Base-by-base conservation (phyloP, 2,113 vertebrate genomes). In the Tenrec ecaudatus region DNA sequence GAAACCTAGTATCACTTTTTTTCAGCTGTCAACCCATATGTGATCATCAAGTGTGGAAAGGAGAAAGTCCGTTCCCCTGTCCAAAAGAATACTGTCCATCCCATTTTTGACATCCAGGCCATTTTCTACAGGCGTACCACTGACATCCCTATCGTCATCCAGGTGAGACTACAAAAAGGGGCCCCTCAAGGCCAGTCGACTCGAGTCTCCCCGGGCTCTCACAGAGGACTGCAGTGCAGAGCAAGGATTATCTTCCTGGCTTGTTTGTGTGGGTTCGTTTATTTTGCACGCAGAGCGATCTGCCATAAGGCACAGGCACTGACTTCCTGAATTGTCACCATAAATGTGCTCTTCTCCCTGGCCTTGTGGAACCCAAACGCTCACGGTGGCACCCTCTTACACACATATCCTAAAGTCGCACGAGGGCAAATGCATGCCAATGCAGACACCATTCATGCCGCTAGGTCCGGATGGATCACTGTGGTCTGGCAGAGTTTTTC, bases 101-200 rank as follows among this genome's bases (percentile, higher is more conserved):
- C 99, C 1, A 22, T 97, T 93, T 99, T 99, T 95, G 90, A 98
- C 86, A 98, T 96, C 2, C 99, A 98, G n/a, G 99, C 83, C 8
- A 96, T 99, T 96, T 99, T 99, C 98, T 99, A 99, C 97, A 98
- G 98, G 95, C 99, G 97, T 95, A 99, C 98, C 40, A 97, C 96
- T 0, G 95, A 97, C 76, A 98, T 98, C 47, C 99, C 99, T 58
- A 91, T 99, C 94, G 98, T 98, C 62, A 94, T 99, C 84, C 98
- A 99, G 99, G 99, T 99, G 97, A 98, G 96, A 92, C 53, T 43
- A 4, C 85, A 9, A 60, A 57, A 40, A 91, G 76, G 10, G 15
- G n/a, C 1, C 0, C 23, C 23, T 82, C 40, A 43, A 10, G 40
- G 69, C 3, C 22, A 83, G 31, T 80, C 64, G 40, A 66, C 27